Evolutionary conservation across 2,113 vertebrate genomes (phyloP).

Genomic region (Mesembrinibis cayennensis): DNA sequence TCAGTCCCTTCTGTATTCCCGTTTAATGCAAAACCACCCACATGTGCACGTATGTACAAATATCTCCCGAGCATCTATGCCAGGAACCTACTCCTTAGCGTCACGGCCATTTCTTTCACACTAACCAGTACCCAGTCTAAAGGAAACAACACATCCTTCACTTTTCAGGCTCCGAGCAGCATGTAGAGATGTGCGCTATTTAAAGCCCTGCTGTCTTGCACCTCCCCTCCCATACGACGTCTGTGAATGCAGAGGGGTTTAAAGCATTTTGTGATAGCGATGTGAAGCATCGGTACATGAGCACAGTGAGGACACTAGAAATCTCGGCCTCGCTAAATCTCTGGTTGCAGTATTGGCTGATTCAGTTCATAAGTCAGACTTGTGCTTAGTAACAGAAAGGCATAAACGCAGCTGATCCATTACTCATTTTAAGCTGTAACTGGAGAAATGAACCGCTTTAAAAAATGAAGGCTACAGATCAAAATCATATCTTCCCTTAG

Average conservation of each 20-base stretch:
- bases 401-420: background rate
- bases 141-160: background rate
- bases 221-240: background rate
- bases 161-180: background rate
- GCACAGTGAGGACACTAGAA: background rate
- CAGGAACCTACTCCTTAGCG: background rate
- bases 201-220: background rate
- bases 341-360: background rate
- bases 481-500: background rate
- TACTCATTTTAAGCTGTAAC: background rate
- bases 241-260: background rate
- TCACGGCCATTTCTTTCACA: background rate
- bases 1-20: background rate
- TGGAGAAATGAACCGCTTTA: background rate
- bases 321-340: background rate
- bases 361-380: background rate
- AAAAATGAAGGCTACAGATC: background rate
- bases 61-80: background rate
- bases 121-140: background rate
- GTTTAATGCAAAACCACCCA: background rate
- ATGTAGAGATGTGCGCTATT: fast-evolving
- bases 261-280: background rate
- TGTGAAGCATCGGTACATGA: background rate
- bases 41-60: fast-evolving
- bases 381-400: background rate